These are phyloP conservation scores for Oligia strigilis DNA, from an alignment of 2,888 invertebrate species.

Conservation along the genomic window DNA sequence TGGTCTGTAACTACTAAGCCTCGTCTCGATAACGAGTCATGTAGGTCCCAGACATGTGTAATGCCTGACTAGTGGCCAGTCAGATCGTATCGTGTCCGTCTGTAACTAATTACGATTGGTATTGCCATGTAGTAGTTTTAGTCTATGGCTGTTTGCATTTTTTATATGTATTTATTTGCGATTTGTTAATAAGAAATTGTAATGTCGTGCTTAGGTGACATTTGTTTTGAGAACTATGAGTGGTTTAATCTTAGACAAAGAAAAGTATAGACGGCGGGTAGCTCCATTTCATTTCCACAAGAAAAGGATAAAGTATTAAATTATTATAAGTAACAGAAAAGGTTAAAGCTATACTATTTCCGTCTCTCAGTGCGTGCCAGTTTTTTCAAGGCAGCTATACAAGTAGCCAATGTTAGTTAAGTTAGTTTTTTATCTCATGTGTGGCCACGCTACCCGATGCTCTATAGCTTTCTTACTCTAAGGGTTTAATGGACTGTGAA, in stretches of 20 bases:
- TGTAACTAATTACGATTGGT: conserved; percentile 15
- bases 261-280: too few relatives aligned
- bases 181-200: background rate
- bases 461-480: too few relatives aligned
- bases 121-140: conserved; percentile 24
- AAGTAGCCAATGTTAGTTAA: too few relatives aligned
- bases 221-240: background rate
- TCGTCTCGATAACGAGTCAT: conserved; percentile 34
- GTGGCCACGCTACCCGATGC: too few relatives aligned
- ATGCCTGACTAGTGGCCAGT: conserved; percentile 8
- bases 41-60: conserved; percentile 19
- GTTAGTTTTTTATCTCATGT: too few relatives aligned
- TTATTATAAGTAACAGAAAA: too few relatives aligned
- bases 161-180: background rate
- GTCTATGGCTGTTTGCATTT: conserved; percentile 5
- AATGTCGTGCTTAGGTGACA: background rate
- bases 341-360: too few relatives aligned
- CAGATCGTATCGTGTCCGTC: conserved; percentile 4
- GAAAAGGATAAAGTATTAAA: too few relatives aligned
- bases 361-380: too few relatives aligned
- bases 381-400: too few relatives aligned
- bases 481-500: background rate
- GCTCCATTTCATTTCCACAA: too few relatives aligned
- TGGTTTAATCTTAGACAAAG: background rate
- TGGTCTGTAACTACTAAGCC: conserved; percentile 3